A percentile compares a stretch with the other conserved stretches of the same genome.
These are phyloP conservation scores for Poecile atricapillus DNA, from an alignment of 2,113 vertebrate genomes.

Conservation along the genomic window DNA sequence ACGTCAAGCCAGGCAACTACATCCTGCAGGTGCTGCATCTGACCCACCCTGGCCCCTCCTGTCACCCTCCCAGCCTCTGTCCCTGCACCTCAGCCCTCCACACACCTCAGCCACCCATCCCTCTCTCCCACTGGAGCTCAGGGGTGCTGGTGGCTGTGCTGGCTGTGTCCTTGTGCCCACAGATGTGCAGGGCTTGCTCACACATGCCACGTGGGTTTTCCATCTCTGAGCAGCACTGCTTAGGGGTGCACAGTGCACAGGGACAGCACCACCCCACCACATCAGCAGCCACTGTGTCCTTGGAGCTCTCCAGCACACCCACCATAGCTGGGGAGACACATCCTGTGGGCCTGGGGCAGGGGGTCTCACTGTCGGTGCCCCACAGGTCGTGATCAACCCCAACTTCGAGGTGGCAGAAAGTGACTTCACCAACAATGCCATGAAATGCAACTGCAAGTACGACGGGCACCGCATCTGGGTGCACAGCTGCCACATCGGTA, in stretches of 20 bases:
- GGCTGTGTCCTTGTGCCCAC: background rate
- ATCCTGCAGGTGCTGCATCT: slow-evolving; percentile 85
- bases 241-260: rapidly evolving
- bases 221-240: background rate
- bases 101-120: background rate
- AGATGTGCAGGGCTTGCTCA: rapidly evolving
- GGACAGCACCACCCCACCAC: background rate
- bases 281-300: background rate
- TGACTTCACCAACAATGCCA: slow-evolving; percentile 97
- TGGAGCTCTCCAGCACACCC: background rate
- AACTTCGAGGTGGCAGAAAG: slow-evolving; percentile 94
- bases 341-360: background rate
- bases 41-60: background rate
- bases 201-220: background rate
- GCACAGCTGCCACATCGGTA: slow-evolving; percentile 94
- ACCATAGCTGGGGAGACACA: background rate
- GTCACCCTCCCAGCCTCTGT: background rate
- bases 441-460: slow-evolving; percentile 99
- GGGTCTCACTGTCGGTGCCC: background rate
- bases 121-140: rapidly evolving
- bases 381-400: slow-evolving; percentile 93
- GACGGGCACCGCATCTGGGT: slow-evolving; percentile 96
- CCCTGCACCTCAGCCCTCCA: background rate
- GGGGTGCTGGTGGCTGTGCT: background rate
- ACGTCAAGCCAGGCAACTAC: slow-evolving; percentile 94